A percentile compares a stretch with the other conserved stretches of the same genome.
These are phyloP conservation scores for Eristalinus sepulchralis DNA, from an alignment of 2,888 invertebrate genomes.

Conservation along the genomic window DNA sequence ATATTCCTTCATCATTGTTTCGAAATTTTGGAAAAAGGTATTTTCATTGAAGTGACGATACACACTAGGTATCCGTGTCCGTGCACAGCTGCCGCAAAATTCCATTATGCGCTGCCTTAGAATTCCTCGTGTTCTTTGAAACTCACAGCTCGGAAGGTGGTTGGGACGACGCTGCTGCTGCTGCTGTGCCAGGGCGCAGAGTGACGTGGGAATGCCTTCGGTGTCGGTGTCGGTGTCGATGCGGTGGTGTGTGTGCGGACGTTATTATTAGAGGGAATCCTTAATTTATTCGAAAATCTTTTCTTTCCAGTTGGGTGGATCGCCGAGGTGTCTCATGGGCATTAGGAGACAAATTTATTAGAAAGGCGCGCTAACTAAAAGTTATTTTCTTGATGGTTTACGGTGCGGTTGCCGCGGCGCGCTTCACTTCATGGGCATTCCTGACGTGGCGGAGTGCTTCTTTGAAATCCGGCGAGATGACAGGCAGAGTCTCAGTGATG, in stretches of 20 bases:
- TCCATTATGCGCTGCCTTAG: not conserved
- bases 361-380: not conserved
- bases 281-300: constrained; percentile 5
- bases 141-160: not conserved
- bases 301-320: not conserved
- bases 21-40: constrained; percentile 24
- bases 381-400: not conserved
- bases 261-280: constrained; percentile 7
- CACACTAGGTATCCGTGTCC: constrained; percentile 4
- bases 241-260: not conserved
- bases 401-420: not conserved
- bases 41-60: constrained; percentile 50
- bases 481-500: not conserved
- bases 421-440: not conserved
- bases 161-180: too few relatives aligned
- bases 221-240: not conserved
- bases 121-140: not conserved
- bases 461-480: not conserved
- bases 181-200: not conserved
- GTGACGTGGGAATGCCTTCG: not conserved
- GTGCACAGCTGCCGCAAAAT: constrained; percentile 18
- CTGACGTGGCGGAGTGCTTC: not conserved
- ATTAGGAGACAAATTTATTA: not conserved
- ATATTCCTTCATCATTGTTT: constrained; percentile 56
- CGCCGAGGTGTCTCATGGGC: not conserved